Evolutionary conservation across 2,113 vertebrate genomes (phyloP).

Genomic region (Xerus inauris): DNA sequence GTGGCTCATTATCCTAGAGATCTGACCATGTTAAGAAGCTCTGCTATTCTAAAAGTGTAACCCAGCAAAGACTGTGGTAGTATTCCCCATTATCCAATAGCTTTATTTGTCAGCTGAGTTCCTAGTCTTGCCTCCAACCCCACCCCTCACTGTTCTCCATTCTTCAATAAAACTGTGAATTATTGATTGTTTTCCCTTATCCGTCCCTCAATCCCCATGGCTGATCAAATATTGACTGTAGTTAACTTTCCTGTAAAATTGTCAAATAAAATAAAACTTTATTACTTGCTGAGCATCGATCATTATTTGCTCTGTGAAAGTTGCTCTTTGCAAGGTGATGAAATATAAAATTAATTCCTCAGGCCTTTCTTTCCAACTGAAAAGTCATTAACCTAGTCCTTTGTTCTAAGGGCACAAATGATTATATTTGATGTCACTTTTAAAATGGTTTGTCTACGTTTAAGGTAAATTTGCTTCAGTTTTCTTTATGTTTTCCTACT

Average conservation of each 20-base stretch:
- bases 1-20: not conserved
- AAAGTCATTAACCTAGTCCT: not conserved
- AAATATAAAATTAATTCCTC: conserved; percentile 34
- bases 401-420: not conserved
- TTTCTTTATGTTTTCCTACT: not conserved
- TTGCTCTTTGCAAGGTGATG: not conserved
- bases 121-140: not conserved
- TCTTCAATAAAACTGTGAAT: not conserved
- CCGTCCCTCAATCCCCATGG: not conserved
- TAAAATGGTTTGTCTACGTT: not conserved
- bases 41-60: not conserved
- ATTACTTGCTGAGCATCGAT: not conserved
- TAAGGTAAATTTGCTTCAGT: not conserved
- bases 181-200: not conserved
- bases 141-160: not conserved
- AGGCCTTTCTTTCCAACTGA: not conserved
- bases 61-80: not conserved
- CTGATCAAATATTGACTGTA: not conserved
- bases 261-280: conserved; percentile 33
- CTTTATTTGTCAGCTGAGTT: not conserved
- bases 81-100: too few relatives aligned
- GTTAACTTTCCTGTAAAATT: conserved; percentile 40
- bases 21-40: not conserved
- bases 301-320: not conserved
- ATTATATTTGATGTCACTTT: not conserved